Percentiles rank a stretch among this genome's conserved stretches.
These are phyloP conservation scores for Acrobasis consociella DNA, from an alignment of 2,888 invertebrate species.

Conservation along the genomic window DNA sequence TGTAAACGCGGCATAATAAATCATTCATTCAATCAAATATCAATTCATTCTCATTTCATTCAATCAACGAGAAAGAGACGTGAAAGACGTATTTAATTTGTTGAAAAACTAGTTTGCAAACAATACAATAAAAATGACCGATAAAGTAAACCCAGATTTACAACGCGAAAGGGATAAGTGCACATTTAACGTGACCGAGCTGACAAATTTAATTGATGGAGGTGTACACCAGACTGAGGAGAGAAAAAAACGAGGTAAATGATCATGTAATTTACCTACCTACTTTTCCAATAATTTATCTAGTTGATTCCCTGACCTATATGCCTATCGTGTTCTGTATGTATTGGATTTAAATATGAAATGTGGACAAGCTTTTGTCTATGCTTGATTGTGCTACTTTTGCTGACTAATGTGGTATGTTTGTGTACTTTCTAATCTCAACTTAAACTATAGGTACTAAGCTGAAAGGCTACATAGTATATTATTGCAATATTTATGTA, in stretches of 20 bases:
- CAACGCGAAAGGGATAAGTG: constrained; percentile 88
- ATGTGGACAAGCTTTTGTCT: too few species aligned
- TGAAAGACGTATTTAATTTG: background rate
- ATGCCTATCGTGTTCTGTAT: background rate
- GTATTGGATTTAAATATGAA: background rate
- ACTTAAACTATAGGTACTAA: too few species aligned
- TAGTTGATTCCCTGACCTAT: background rate
- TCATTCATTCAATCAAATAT: background rate
- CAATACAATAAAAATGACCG: constrained; percentile 4
- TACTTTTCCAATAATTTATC: background rate
- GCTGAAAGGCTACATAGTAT: too few species aligned
- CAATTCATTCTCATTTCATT: background rate
- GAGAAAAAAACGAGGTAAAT: constrained; percentile 80
- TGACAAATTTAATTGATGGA: constrained; percentile 91
- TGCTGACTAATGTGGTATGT: too few species aligned
- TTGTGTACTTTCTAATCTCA: too few species aligned
- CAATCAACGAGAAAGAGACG: background rate
- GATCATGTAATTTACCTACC: constrained; percentile 8
- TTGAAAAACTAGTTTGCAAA: background rate
- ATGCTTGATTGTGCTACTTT: too few species aligned
- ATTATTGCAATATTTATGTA: too few species aligned
- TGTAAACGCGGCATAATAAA: too few species aligned
- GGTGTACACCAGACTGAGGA: constrained; percentile 87
- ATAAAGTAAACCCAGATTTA: constrained; percentile 86
- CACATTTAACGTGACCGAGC: constrained; percentile 88